Base-by-base conservation (phyloP, 2,113 vertebrate genomes). In the Nibea coibor region DNA sequence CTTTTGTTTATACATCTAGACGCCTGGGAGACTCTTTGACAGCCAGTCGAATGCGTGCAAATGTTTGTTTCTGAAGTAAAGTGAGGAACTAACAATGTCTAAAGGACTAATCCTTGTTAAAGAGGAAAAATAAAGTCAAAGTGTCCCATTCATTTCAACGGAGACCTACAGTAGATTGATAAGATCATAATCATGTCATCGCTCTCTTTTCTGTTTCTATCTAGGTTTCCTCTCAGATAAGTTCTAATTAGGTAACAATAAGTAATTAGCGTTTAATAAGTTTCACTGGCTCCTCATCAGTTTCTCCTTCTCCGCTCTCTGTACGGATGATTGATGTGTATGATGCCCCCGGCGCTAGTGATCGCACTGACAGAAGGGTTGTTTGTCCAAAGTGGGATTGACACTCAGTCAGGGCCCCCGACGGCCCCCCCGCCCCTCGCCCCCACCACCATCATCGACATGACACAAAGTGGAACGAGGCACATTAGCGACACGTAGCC, bases 301-400 rank as follows among this genome's bases (percentile, higher is more conserved):
- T 28, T 26, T 62, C 50, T 62, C 1, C 62, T 57, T 45, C 45
- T 26, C 51, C 11, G 35, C 54, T 50, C 48, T 67, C 58, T 64
- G 12, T 26, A 31, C 51, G 67, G 83, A 72, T 91, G 88, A 90
- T 58, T 67, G 70, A 82, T 89, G 81, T 77, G 77, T 83, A 66
- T 73, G 69, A 83, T 59, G 81, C 63, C 81, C 70, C 74, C 51
- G 51, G 77, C 22, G 86, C 84, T 80, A 68, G 72, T 78, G 88
- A 82, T 90, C 88, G 39, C 84, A 45, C 76, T 87, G 87, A 85
- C 89, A 69, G 83, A 79, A 80, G 79, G 89, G 80, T 72, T 93
- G 93, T 96, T 93, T 96, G 95, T 96, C 97, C 96, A 97, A 95
- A 95, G 94, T 92, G 91, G 85, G 93, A 91, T 88, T 96, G 97